phyloP scores from a whole-genome alignment of 2,113 vertebrate genomes.

The Chaenogobius annularis region DNA sequence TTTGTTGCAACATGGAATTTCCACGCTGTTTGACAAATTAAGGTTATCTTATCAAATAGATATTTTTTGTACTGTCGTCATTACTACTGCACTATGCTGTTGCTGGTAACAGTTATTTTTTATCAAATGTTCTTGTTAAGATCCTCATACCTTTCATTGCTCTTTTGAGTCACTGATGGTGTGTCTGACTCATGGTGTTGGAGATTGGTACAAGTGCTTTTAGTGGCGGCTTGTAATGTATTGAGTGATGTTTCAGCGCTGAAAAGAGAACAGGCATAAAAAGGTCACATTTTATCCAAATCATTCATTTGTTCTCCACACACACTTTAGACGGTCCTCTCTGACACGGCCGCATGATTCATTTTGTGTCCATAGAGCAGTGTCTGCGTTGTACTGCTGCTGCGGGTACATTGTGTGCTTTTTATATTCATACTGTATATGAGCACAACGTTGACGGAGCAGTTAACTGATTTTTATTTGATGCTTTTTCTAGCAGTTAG shows the following conservation, averaged over 20 bases:
- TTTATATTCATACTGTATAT: neutral
- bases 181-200: constrained; percentile 61
- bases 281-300: constrained; percentile 53
- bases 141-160: neutral
- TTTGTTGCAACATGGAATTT: no score
- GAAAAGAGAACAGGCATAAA: constrained; percentile 39
- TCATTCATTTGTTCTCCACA: constrained; percentile 37
- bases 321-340: constrained; percentile 30
- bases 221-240: constrained; percentile 38
- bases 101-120: neutral
- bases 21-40: no score
- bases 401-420: neutral
- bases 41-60: no score
- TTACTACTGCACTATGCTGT: neutral
- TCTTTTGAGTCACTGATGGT: constrained; percentile 51
- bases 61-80: no score
- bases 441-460: neutral
- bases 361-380: constrained; percentile 31
- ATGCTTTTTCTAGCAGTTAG: neutral
- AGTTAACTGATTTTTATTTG: neutral
- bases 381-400: neutral
- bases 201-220: constrained; percentile 58
- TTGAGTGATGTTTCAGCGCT: constrained; percentile 42
- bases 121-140: constrained; percentile 13
- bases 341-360: constrained; percentile 28